Percentiles rank a stretch among this genome's conserved stretches.
phyloP scores from a whole-genome alignment of 2,797 vertebrate species.

The Borostomias antarcticus region DNA sequence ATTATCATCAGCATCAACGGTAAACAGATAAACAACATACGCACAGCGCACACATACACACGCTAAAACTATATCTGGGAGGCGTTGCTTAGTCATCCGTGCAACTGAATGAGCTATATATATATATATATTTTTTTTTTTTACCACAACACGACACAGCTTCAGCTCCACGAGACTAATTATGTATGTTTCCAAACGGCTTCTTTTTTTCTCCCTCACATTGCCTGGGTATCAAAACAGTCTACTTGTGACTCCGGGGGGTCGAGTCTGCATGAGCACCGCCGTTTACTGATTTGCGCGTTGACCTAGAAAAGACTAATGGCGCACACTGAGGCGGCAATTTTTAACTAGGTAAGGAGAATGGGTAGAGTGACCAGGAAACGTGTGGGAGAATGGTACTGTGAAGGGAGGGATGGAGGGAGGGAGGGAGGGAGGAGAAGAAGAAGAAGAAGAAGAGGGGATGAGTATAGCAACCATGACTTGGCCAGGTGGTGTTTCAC shows the following conservation, averaged over 20 bases:
- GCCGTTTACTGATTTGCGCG: not conserved
- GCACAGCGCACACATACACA: not conserved
- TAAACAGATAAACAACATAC: conserved; percentile 2
- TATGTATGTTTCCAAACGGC: not conserved
- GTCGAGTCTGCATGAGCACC: not conserved
- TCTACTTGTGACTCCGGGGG: not conserved
- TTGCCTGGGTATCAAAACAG: not conserved
- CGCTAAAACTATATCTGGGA: not conserved
- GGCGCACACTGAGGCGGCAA: not conserved
- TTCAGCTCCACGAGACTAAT: not conserved
- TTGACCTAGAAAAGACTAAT: not conserved
- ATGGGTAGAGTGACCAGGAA: too few relatives aligned
- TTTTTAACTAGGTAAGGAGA: too few relatives aligned
- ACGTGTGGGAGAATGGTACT: not conserved
- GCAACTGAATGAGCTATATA: conserved; percentile 31
- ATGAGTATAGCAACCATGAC: too few relatives aligned
- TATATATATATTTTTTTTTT: not conserved
- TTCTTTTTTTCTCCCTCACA: not conserved
- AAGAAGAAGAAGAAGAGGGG: not conserved
- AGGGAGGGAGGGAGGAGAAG: too few relatives aligned
- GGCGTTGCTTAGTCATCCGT: conserved; percentile 12
- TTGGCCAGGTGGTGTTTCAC: too few relatives aligned
- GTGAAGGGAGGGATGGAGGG: not conserved
- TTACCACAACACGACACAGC: not conserved
- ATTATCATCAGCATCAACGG: not conserved